Evolutionary conservation across 2,797 vertebrate genomes (phyloP), one percentile per base, ranked within the genome.

Genomic region (Chiroxiphia lanceolata): DNA sequence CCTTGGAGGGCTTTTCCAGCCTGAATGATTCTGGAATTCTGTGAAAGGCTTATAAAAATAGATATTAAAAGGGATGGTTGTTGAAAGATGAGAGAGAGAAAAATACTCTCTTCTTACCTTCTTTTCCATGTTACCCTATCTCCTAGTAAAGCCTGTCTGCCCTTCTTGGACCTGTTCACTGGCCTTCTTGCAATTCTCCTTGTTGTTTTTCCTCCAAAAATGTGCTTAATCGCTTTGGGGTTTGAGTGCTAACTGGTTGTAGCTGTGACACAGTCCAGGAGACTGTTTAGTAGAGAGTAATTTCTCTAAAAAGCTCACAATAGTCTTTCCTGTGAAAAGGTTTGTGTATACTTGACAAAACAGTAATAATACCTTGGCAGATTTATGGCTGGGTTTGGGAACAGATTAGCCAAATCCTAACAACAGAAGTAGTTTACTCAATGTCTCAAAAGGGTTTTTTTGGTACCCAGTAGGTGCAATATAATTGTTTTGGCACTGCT

Each of bases 351-450:
- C 18, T 25, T 74, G 72, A 34, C 19, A 29, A 61, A 51, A 36
- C 34, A 34, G 7, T n/a, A n/a, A n/a, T n/a, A n/a, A n/a, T n/a
- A n/a, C 17, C 3, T 1, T 22, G 18, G 22, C 13, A 10, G 6
- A 12, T 72, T 93, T 40, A 2, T 19, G 18, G 25, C 13, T 11
- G 9, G 17, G 54, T 90, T 48, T 69, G 14, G 44, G 83, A 67
- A 33, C 5, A 31, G 16, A 9, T 42, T 45, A 45, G 33, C 13
- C 2, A 3, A 60, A 74, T 18, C 13, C 57, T 60, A 65, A 40
- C 38, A 61, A 31, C 38, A 63, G 16, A 83, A 70, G 19, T 13
- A 34, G 4, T 54, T 85, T 65, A 33, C 21, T 86, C 11, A 33
- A 8, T 13, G 72, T 56, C 6, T 51, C 13, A 29, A 51, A n/a